Evolutionary conservation across 2,113 vertebrate species (phyloP), one percentile per base, ranked within the genome.

Genomic region (Sylvia atricapilla): DNA sequence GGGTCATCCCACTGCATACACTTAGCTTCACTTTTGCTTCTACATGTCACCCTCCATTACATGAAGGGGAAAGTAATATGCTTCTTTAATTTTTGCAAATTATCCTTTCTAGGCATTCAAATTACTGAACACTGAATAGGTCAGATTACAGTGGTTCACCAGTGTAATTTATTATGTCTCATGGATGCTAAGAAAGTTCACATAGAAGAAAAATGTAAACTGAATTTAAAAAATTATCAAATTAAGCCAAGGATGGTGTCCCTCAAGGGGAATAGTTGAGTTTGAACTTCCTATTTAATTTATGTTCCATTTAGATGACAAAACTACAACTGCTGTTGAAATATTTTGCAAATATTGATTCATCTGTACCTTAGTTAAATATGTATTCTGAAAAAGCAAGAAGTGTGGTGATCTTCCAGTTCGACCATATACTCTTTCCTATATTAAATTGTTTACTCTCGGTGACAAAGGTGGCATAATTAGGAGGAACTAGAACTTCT

Each of bases 51-150:
- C 44, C 69, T 94, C 80, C 39, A 44, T 91, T 87, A 82, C 44
- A 7, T 75, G 59, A 97, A 96, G 62, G 66, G 52, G 90, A 96
- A 96, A 97, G 81, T 93, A 96, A 73, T 80, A 70, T 47, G 63
- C 77, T 89, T 84, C 95, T 97, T 92, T 75, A 95, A 96, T 87
- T 91, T 97, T 92, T 94, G 91, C 94, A 96, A 96, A 97, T 97
- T 85, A 90, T 93, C 63, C 69, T 97, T 97, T 93, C 88, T 74
- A 95, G 72, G 15, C 93, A 95, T 95, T 96, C 84, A 94, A 92
- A 89, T 74, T 93, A 74, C 88, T 94, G 96, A 96, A 95, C 97
- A 96, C 76, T 97, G 97, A 97, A 97, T 97, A 98, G 95, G 91
- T 96, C 94, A 97, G 52, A 63, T 60, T 67, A 84, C 64, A 91